Conservation (phyloP, 2,113 vertebrate species). For the Piprites chloris region DNA sequence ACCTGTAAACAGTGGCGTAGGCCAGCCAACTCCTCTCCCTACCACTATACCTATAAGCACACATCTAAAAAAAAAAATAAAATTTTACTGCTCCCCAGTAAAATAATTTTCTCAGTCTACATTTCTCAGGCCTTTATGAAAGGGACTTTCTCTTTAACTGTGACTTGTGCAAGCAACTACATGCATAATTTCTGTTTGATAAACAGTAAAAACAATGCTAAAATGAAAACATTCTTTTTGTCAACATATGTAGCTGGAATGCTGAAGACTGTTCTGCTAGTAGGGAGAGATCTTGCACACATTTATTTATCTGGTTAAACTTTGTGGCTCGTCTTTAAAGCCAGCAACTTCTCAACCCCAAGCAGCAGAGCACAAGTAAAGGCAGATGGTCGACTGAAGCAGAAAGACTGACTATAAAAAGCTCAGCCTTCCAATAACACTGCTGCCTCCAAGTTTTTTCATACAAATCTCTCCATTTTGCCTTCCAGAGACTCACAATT, state of each 20-base stretch:
- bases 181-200: slow-evolving; percentile 28
- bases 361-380: slow-evolving; percentile 57
- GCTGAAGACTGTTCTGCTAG: slow-evolving; percentile 15
- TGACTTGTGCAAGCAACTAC: slow-evolving; percentile 3
- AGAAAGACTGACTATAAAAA: slow-evolving; percentile 61
- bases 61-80: not conserved
- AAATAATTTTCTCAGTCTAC: not conserved
- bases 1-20: not conserved
- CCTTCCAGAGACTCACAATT: slow-evolving; percentile 59
- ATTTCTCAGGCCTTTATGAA: not conserved
- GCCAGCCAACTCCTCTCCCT: not conserved
- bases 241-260: slow-evolving; percentile 34
- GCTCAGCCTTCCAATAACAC: slow-evolving; percentile 37
- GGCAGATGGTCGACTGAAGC: slow-evolving; percentile 47
- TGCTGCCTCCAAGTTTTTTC: slow-evolving; percentile 38
- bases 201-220: slow-evolving; percentile 56
- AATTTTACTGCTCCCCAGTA: too few species aligned
- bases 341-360: slow-evolving; percentile 51
- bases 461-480: slow-evolving; percentile 51
- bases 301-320: slow-evolving; percentile 65
- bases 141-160: slow-evolving; percentile 6
- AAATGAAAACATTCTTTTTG: slow-evolving; percentile 46
- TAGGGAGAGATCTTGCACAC: slow-evolving; percentile 20
- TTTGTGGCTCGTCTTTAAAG: slow-evolving; percentile 41
- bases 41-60: not conserved